phyloP scores from a whole-genome alignment of 2,113 vertebrate species.

The Aegotheles bennettii region DNA sequence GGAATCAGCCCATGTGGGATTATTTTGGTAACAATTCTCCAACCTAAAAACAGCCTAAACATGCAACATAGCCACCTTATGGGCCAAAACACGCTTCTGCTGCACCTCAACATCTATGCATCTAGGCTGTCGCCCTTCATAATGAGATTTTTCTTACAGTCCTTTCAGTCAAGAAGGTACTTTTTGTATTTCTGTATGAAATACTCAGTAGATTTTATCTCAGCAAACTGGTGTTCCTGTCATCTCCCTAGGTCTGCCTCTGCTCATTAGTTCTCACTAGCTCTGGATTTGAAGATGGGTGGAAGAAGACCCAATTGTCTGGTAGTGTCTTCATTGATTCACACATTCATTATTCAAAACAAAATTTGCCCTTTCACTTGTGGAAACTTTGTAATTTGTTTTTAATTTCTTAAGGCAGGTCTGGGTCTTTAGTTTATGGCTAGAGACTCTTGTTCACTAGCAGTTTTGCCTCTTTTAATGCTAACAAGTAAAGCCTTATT shows the following conservation, averaged over 20 bases:
- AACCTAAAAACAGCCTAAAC: not conserved
- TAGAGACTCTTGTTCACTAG: not conserved
- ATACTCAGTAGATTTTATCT: not conserved
- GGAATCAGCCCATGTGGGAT: not conserved
- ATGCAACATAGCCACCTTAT: not conserved
- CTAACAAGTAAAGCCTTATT: not conserved
- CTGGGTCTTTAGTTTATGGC: not conserved
- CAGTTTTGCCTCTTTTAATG: not conserved
- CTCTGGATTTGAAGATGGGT: not conserved
- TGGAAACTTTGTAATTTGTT: not conserved
- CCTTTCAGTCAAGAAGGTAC: not conserved
- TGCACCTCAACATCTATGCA: not conserved
- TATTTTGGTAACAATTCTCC: slow-evolving; percentile 24
- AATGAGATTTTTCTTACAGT: not conserved
- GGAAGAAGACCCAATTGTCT: not conserved
- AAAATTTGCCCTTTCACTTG: not conserved
- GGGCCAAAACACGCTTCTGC: not conserved
- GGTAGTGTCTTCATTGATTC: not conserved
- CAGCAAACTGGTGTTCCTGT: not conserved
- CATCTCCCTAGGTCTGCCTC: not conserved
- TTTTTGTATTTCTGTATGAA: not conserved
- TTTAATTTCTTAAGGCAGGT: not conserved
- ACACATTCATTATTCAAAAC: not conserved
- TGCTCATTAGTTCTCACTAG: not conserved
- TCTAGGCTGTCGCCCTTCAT: not conserved